These are phyloP conservation scores for Saturnia pavonia DNA, from an alignment of 2,888 invertebrate genomes.

Conservation along the genomic window DNA sequence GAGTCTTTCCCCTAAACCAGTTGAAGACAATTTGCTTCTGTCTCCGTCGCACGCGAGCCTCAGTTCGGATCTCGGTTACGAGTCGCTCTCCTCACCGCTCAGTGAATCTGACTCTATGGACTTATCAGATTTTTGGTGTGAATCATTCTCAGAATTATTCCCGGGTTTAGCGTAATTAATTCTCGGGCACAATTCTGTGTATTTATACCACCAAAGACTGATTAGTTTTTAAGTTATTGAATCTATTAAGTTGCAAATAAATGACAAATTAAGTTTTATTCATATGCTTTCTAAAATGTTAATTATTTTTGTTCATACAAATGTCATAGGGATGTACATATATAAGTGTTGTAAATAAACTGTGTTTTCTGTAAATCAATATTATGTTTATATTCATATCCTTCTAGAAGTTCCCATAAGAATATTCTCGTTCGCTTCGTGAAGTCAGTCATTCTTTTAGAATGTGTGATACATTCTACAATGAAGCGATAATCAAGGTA, in stretches of 20 bases:
- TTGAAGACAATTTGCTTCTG: slow-evolving; percentile 59
- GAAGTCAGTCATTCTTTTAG: background rate
- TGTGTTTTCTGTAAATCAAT: slow-evolving; percentile 33
- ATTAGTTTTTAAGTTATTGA: slow-evolving; percentile 57
- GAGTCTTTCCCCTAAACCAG: slow-evolving; percentile 61
- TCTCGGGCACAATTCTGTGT: slow-evolving; percentile 45
- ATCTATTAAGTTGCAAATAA: slow-evolving; percentile 45
- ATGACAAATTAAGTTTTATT: slow-evolving; percentile 49
- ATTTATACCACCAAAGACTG: slow-evolving; percentile 74
- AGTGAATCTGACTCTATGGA: slow-evolving; percentile 74
- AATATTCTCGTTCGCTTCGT: background rate
- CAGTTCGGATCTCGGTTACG: slow-evolving; percentile 75
- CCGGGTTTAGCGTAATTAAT: slow-evolving; percentile 84
- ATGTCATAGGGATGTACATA: slow-evolving; percentile 57
- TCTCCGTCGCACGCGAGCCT: slow-evolving; percentile 71
- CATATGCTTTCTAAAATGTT: background rate
- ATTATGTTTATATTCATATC: slow-evolving; percentile 31
- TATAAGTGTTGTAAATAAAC: slow-evolving; percentile 59
- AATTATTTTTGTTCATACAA: slow-evolving; percentile 10
- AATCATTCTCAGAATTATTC: slow-evolving; percentile 89
- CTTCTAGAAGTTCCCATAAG: background rate
- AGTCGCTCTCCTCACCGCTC: slow-evolving; percentile 74
- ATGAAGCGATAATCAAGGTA: too few relatives aligned
- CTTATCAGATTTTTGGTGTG: slow-evolving; percentile 87
- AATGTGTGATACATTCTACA: too few relatives aligned